Conservation (phyloP, 1,140 invertebrate genomes). For the Mya arenaria region DNA sequence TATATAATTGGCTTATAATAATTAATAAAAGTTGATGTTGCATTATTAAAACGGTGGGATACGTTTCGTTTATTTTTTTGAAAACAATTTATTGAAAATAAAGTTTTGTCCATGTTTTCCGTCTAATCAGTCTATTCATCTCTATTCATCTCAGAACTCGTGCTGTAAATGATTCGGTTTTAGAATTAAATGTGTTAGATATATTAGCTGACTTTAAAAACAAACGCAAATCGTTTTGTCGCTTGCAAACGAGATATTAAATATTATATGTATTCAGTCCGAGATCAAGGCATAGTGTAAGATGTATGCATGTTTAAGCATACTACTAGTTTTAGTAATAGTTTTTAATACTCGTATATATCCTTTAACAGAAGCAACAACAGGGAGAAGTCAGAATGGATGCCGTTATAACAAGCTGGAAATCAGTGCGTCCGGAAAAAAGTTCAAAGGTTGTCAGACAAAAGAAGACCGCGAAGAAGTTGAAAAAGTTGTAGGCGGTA, state of each 20-base stretch:
- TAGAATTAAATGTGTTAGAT: too few species aligned
- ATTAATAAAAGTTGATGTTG: background rate
- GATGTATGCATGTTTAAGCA: background rate
- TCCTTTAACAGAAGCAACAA: background rate
- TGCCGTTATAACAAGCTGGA: background rate
- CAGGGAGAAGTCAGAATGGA: background rate
- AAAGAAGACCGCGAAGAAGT: too few species aligned
- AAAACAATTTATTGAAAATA: background rate
- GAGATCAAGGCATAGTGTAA: background rate
- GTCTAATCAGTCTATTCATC: too few species aligned
- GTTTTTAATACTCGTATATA: background rate
- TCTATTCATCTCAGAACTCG: too few species aligned
- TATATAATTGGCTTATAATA: background rate
- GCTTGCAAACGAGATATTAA: background rate
- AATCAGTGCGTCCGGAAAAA: background rate
- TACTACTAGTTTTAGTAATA: background rate
- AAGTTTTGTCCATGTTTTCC: background rate
- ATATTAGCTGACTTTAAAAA: too few species aligned
- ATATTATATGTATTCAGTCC: background rate
- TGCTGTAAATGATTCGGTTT: too few species aligned
- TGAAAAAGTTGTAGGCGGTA: too few species aligned
- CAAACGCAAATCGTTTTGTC: background rate
- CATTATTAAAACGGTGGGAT: background rate
- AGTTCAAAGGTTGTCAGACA: too few species aligned
- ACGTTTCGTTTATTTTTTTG: background rate